Evolutionary conservation across 2,888 invertebrate genomes (phyloP), one percentile per base, ranked within the genome.

Genomic region (Zygaena filipendulae): DNA sequence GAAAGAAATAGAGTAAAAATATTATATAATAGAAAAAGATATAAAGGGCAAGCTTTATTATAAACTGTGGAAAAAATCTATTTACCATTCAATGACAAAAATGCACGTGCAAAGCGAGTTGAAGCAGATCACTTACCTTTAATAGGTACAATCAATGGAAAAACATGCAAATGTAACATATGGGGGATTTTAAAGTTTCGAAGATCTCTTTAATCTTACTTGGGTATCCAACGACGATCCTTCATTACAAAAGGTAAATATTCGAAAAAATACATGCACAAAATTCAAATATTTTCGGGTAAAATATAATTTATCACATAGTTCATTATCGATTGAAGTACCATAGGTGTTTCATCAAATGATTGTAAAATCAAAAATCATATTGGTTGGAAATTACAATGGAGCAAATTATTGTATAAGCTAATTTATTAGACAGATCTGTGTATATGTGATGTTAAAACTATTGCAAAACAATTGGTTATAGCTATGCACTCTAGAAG

Each of bases 221-320:
- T 71, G 75, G 62, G 59, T 60, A 55, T 77, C 77, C 77, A 69
- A 74, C 77, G 77, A 79, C 77, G 77, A 77, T 79, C 77, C 71
- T 69, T 61, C 51, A 46, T 67, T 55, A 68, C 61, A 67, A 54
- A 45, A 46, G 43, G 47, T 52, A n/a, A 6, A 16, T 33, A 42
- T 45, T 47, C 43, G 42, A 47, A 47, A 57, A 41, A 35, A 48
- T 49, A 61, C 70, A 74, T 70, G 72, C 71, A 74, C 52, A 43
- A 50, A 49, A 43, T 50, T 45, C 48, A 45, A 36, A 49, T 35
- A 35, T 31, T 53, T 47, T n/a, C n/a, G n/a, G n/a, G n/a, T n/a
- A n/a, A n/a, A n/a, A n/a, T n/a, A n/a, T n/a, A n/a, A n/a, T n/a
- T n/a, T n/a, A n/a, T n/a, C n/a, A n/a, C n/a, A n/a, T n/a, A n/a